Conservation (phyloP, 1,140 invertebrate species). For the Coptotermes formosanus region DNA sequence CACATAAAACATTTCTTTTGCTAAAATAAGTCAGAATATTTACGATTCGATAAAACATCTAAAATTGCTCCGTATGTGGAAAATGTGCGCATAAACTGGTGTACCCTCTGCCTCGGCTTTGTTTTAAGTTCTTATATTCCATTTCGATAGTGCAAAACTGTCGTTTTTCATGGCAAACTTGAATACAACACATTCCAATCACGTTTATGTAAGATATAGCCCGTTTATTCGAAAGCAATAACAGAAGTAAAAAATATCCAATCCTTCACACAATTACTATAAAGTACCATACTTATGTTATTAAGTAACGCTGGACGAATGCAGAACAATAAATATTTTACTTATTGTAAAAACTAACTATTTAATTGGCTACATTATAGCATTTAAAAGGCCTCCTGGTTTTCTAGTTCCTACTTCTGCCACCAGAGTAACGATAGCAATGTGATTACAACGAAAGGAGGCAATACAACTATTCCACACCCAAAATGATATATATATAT, state of each 20-base stretch:
- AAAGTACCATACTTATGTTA: neutral
- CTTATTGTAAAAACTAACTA: neutral
- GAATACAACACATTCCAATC: neutral
- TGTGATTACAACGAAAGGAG: neutral
- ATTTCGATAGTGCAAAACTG: too few species aligned
- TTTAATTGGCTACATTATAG: neutral
- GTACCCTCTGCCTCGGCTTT: too few species aligned
- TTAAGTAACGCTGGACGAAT: too few species aligned
- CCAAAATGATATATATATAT: neutral
- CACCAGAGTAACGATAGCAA: neutral
- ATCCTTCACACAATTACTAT: neutral
- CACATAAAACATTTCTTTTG: too few species aligned
- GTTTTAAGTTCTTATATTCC: too few species aligned
- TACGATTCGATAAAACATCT: too few species aligned
- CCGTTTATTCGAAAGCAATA: neutral
- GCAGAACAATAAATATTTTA: neutral
- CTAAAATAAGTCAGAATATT: too few species aligned
- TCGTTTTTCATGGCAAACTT: too few species aligned
- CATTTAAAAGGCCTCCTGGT: neutral
- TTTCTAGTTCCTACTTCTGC: conserved; percentile 2
- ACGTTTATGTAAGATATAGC: neutral
- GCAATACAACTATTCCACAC: neutral
- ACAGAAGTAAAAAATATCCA: neutral
- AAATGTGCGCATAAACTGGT: too few species aligned
- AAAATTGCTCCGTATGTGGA: too few species aligned